A percentile compares a stretch with the other conserved stretches of the same genome.
phyloP scores from a whole-genome alignment of 1,140 invertebrate genomes.

The Neotoxoptera formosana region DNA sequence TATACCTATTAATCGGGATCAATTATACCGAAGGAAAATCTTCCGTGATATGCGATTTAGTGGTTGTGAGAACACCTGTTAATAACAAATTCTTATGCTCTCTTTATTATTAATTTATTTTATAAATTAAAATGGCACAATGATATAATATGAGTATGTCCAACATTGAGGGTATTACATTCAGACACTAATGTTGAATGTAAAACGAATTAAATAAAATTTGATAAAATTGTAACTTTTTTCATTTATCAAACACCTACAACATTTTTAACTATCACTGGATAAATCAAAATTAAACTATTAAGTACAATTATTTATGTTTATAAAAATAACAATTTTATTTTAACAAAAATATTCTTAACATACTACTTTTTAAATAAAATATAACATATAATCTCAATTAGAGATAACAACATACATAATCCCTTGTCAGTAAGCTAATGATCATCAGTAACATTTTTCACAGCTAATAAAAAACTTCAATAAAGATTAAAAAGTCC shows the following conservation, averaged over 20 bases:
- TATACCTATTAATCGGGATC: too few species aligned
- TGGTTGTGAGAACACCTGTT: background rate
- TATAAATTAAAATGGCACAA: background rate
- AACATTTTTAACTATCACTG: background rate
- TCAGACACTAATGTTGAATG: background rate
- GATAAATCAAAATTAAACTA: background rate
- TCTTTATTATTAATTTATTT: background rate
- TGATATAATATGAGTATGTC: background rate
- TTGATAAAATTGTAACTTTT: background rate
- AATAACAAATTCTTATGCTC: background rate
- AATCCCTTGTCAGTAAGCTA: background rate
- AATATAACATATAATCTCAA: slow-evolving; percentile 14
- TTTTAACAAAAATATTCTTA: slow-evolving; percentile 13
- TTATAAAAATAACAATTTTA: slow-evolving; percentile 9
- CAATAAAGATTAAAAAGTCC: background rate
- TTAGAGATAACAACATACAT: slow-evolving; percentile 3
- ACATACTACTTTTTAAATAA: background rate
- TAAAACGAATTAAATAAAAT: background rate
- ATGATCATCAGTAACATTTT: background rate
- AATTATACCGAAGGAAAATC: too few species aligned
- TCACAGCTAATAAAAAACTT: background rate
- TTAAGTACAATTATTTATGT: background rate
- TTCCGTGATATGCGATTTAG: background rate
- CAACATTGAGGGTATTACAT: background rate
- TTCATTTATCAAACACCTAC: background rate